Base-by-base conservation (phyloP, 2,113 vertebrate species). In the Kobus ellipsiprymnus region DNA sequence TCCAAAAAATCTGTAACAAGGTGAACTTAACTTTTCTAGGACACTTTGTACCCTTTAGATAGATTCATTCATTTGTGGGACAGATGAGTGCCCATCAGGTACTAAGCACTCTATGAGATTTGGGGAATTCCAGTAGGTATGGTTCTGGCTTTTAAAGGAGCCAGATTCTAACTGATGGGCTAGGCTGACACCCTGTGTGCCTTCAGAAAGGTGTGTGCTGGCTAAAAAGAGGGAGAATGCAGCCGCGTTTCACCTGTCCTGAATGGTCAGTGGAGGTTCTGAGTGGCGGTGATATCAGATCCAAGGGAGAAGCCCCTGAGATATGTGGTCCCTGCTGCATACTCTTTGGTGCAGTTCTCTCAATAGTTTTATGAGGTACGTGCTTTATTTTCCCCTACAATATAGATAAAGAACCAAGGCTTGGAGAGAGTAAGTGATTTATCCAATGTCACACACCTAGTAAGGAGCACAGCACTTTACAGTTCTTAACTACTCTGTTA, bases 221-320 rank as follows among this genome's bases (percentile, higher is more conserved):
- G 52, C 16, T 33, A 40, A 16, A 40, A 7, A 23, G 15, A 62
- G 30, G 16, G 40, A 11, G 81, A 21, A 13, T 62, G 9, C 11
- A 46, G 21, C 1, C 17, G 2, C 3, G 6, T 16, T 67, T 30
- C n/a, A 9, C 1, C 9, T 16, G 19, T 48, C 30, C 9, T 44
- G 30, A n/a, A n/a, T 27, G 23, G 19, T 23, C 6, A 12, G 19
- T 40, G 80, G 57, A 23, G 30, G 7, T 44, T 87, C 78, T 36
- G 40, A 17, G 27, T 9, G 6, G 3, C 11, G 2, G 48, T 21
- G 60, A 83, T 11, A 6, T 3, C 3, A 50, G n/a, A 87, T 33
- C 15, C 46, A 40, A 78, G 67, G 62, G 4, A 8, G 23, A 12
- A 59, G 33, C 10, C 14, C 3, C 1, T n/a, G n/a, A 3, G 40